Percentiles rank a stretch among this genome's conserved stretches.
Conservation (phyloP, 2,888 invertebrate species). For the Morpho helenor region DNA sequence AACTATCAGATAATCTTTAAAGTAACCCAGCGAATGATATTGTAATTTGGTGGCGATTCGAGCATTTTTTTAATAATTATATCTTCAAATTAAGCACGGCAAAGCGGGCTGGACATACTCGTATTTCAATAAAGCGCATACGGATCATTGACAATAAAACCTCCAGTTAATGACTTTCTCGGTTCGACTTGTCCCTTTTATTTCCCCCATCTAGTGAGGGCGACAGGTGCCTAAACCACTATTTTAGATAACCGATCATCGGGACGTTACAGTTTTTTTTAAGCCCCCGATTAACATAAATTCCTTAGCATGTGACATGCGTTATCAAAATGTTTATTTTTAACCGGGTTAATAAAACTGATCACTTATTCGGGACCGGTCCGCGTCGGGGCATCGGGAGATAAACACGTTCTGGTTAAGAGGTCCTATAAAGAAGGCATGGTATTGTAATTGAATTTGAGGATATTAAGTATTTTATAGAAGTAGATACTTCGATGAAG, state of each 20-base stretch:
- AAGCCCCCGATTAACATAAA: slow-evolving; percentile 36
- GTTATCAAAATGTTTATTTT: slow-evolving; percentile 39
- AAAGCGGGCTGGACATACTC: too few relatives aligned
- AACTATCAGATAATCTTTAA: too few relatives aligned
- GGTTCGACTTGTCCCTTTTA: background rate
- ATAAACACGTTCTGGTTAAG: slow-evolving; percentile 15
- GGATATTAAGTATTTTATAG: too few relatives aligned
- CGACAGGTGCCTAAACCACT: slow-evolving; percentile 20
- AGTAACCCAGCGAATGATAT: too few relatives aligned
- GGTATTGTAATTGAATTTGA: too few relatives aligned
- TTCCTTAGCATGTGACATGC: slow-evolving; percentile 34
- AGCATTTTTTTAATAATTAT: too few relatives aligned
- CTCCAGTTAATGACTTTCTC: slow-evolving; percentile 24
- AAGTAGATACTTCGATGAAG: too few relatives aligned
- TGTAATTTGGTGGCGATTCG: too few relatives aligned
- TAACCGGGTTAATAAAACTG: slow-evolving; percentile 38
- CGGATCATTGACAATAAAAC: too few relatives aligned
- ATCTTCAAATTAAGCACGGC: too few relatives aligned
- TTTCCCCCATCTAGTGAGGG: slow-evolving; percentile 1
- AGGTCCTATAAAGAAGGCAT: background rate
- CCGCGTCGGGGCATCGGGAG: slow-evolving; percentile 10
- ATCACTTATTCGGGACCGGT: slow-evolving; percentile 40
- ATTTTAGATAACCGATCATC: slow-evolving; percentile 25
- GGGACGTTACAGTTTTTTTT: slow-evolving; percentile 21
- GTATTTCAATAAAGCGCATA: too few relatives aligned